Conservation (phyloP, 2,113 vertebrate species). For the Alethe diademata region DNA sequence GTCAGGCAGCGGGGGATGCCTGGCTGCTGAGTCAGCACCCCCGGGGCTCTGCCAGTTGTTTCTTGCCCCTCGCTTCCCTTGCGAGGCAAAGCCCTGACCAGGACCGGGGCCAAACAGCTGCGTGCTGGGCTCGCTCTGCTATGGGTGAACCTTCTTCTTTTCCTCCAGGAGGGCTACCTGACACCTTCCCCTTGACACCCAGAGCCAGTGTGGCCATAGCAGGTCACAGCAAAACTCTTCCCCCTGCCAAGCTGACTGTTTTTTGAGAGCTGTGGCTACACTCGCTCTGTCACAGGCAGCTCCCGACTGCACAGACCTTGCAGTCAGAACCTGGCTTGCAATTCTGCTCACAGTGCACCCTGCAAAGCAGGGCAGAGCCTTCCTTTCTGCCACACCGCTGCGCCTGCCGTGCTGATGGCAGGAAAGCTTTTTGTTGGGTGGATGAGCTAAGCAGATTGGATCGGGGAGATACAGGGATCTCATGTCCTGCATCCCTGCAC, state of each 20-base stretch:
- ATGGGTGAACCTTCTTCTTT: background rate
- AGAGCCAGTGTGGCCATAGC: background rate
- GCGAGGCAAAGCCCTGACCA: background rate
- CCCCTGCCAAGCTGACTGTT: background rate
- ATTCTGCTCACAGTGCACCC: background rate
- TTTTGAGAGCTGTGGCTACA: background rate
- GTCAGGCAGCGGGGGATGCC: background rate
- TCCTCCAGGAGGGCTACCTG: background rate
- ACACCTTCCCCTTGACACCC: background rate
- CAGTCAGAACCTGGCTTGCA: background rate
- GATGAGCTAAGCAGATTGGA: constrained; percentile 17
- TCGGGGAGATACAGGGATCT: background rate
- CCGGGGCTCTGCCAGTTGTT: background rate
- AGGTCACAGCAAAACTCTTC: background rate
- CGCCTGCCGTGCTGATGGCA: constrained; percentile 52
- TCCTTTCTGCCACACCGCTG: constrained; percentile 8
- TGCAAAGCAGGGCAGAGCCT: background rate
- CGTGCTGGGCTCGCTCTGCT: rapidly evolving
- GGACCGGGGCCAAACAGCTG: background rate
- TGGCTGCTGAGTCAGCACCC: constrained; percentile 19
- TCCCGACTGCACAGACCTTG: background rate
- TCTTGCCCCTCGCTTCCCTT: background rate
- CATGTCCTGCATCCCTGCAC: background rate
- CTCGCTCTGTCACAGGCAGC: background rate
- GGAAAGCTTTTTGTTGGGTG: background rate